A percentile compares a stretch with the other conserved stretches of the same genome.
Conservation (phyloP, 2,113 vertebrate species). For the Poeciliopsis retropinna region DNA sequence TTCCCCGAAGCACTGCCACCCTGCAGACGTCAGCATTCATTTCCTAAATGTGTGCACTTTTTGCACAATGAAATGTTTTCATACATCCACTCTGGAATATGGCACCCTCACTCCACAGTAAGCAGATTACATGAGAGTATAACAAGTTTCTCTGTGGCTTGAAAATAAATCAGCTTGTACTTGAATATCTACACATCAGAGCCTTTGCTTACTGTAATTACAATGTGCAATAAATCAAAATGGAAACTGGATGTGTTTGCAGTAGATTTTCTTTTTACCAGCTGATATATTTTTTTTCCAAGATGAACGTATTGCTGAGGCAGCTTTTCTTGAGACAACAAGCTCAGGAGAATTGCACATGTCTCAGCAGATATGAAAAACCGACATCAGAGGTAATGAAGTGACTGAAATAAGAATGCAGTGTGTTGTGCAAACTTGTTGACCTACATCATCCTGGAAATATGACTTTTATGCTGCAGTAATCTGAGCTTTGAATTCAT, state of each 20-base stretch:
- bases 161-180: constrained; percentile 65
- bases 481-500: constrained; percentile 57
- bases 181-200: constrained; percentile 64
- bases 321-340: constrained; percentile 68
- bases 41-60: constrained; percentile 44
- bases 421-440: constrained; percentile 48
- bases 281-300: constrained; percentile 24
- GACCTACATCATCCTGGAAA: constrained; percentile 46
- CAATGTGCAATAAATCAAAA: constrained; percentile 74
- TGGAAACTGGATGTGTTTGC: constrained; percentile 50
- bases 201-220: constrained; percentile 73
- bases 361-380: constrained; percentile 74
- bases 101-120: constrained; percentile 24
- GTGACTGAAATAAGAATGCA: constrained; percentile 61
- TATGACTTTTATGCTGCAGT: constrained; percentile 51
- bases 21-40: constrained; percentile 60
- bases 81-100: constrained; percentile 40
- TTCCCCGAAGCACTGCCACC: constrained; percentile 20
- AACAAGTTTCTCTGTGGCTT: constrained; percentile 41
- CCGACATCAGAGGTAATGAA: constrained; percentile 73
- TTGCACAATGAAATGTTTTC: constrained; percentile 46
- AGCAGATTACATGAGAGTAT: constrained; percentile 49
- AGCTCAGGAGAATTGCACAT: constrained; percentile 61
- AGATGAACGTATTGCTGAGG: constrained; percentile 57
- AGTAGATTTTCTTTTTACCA: constrained; percentile 52